Base-by-base conservation (phyloP, 2,888 invertebrate genomes). In the Monopis laevigella region DNA sequence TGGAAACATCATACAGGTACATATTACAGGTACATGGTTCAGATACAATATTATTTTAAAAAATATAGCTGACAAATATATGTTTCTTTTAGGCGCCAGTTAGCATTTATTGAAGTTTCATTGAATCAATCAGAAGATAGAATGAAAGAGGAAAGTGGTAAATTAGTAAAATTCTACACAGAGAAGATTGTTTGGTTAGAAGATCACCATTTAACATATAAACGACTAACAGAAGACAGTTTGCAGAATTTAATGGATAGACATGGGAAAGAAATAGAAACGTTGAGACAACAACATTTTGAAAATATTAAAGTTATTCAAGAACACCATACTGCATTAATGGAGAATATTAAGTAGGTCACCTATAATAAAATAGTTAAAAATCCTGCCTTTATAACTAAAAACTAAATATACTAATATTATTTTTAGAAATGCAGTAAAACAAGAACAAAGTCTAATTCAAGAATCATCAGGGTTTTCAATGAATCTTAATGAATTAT, bases 1-100 rank as follows among this genome's bases (percentile, higher is more conserved):
- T 86, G 73, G 86, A 86, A 56, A 84, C 83, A 43, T 86, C 86
- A 1, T 86, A 85, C 48, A 85, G 85, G 86, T 85, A 62, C 50
- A 6, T n/a, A n/a, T n/a, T n/a, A n/a, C n/a, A n/a, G n/a, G n/a
- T n/a, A n/a, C n/a, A 3, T 6, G 27, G 27, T 27, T n/a, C 27
- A 10, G 11, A 27, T 27, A 11, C 6, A 27, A 27, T 11, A 6
- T 11, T 27, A 27, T 10, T 11, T 27, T 6, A 27, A 11, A n/a
- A 6, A 3, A 27, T 3, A 13, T 13, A 32, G 3, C 10, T 10
- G 13, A 32, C 3, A 5, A 32, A 4, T 11, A 32, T 4, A 27
- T n/a, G 10, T 12, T 2, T 12, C n/a, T 65, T 64, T 43, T 53
- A 86, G 86, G 53, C 82, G 85, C 42, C 86, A 86, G 56, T 58